A percentile compares a stretch with the other conserved stretches of the same genome.
Evolutionary conservation across 2,888 invertebrate species (phyloP).

Genomic region (Phaedon cochleariae): DNA sequence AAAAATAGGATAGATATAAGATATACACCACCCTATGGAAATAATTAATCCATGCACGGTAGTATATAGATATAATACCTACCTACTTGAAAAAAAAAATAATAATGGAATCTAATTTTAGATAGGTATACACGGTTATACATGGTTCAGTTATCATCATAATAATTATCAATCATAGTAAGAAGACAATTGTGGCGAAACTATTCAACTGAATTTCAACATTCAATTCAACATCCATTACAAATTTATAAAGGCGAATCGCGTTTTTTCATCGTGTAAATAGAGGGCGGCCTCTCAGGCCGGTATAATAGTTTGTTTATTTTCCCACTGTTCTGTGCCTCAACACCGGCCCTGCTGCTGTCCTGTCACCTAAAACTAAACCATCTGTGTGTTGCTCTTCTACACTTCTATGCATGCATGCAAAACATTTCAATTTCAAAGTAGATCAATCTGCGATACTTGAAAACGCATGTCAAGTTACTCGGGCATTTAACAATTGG

Average conservation of each 20-base stretch:
- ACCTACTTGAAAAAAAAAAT: too few species aligned
- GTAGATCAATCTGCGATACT: slow-evolving; percentile 62
- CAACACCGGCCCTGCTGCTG: slow-evolving; percentile 58
- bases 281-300: slow-evolving; percentile 59
- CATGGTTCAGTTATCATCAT: too few species aligned
- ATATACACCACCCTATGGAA: too few species aligned
- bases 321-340: slow-evolving; percentile 56
- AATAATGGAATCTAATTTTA: too few species aligned
- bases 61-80: too few species aligned
- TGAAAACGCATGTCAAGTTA: slow-evolving; percentile 58
- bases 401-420: slow-evolving; percentile 58
- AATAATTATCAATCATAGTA: too few species aligned
- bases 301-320: slow-evolving; percentile 63
- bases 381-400: slow-evolving; percentile 57
- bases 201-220: too few species aligned
- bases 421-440: slow-evolving; percentile 62
- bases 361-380: slow-evolving; percentile 62
- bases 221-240: too few species aligned
- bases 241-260: slow-evolving; percentile 9
- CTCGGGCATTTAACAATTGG: slow-evolving; percentile 40
- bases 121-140: too few species aligned
- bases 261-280: slow-evolving; percentile 44
- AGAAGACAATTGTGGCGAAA: too few species aligned
- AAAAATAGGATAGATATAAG: too few species aligned
- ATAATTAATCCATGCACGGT: too few species aligned